Base-by-base conservation (phyloP, 2,797 vertebrate genomes). In the Oreonectes daqikongensis region DNA sequence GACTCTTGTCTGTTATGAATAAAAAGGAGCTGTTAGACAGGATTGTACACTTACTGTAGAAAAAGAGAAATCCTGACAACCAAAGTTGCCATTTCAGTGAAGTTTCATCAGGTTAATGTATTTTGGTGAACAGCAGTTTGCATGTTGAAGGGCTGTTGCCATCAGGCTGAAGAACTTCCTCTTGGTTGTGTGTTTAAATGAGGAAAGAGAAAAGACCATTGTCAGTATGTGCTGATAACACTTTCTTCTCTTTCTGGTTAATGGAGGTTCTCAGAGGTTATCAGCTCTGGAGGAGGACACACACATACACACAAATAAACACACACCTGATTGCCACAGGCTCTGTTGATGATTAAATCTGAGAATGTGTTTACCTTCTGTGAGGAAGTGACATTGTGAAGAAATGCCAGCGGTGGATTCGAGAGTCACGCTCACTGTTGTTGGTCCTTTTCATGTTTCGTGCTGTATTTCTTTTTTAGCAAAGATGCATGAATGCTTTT, bases 231-330 rank as follows among this genome's bases (percentile, higher is more conserved):
- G 72, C 63, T 78, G 75, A 85, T 83, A 83, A 82, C 65, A 74
- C 65, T 30, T 73, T 80, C 32, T 65, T 59, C 64, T 81, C 59
- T 68, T 84, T 65, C 67, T 78, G 72, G 84, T 80, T 85, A 85
- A 85, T 85, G 68, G 80, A 79, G 84, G 82, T 85, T 74, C 40
- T 78, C 40, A 35, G 74, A 83, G 79, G 84, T 83, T 83, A 83
- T 83, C 81, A 70, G 74, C 66, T 57, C 5, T 65, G 72, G 50
- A 72, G 78, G 79, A 78, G 59, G 64, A 55, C 20, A 61, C 28
- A 38, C 52, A 71, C 69, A 69, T 67, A 75, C 67, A 80, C 67
- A 67, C 60, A 71, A 59, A 84, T 75, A 84, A 74, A 77, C 73
- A 67, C 77, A 81, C 38, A 72, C 80, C 63, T 82, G 72, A 84